Evolutionary conservation across 2,888 invertebrate genomes (phyloP).

Genomic region (Neoscelio sp.): DNA sequence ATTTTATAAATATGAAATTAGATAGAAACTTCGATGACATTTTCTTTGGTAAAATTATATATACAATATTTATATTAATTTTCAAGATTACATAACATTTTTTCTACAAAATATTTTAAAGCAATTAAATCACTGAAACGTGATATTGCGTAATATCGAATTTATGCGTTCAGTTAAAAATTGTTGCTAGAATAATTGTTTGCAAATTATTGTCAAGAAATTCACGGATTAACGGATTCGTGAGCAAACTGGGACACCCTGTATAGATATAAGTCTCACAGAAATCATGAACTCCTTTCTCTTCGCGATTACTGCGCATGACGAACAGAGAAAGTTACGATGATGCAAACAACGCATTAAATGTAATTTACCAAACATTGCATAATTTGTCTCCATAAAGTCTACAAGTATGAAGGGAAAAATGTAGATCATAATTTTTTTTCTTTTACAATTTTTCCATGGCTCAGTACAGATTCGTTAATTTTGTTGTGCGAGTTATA

Average conservation of each 20-base stretch:
- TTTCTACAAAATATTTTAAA: too few relatives aligned
- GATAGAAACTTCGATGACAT: too few relatives aligned
- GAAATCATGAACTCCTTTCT: constrained; percentile 64
- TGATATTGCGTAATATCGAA: too few relatives aligned
- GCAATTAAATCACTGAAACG: too few relatives aligned
- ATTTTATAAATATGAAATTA: too few relatives aligned
- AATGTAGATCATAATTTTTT: constrained; percentile 30
- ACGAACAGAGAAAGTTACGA: constrained; percentile 67
- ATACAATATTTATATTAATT: too few relatives aligned
- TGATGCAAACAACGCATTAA: constrained; percentile 67
- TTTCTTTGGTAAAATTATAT: too few relatives aligned
- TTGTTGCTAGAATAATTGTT: background rate
- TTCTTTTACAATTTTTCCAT: constrained; percentile 35
- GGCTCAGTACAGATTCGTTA: constrained; percentile 9
- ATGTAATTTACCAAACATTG: constrained; percentile 61
- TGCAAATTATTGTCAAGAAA: background rate
- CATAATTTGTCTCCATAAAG: constrained; percentile 57
- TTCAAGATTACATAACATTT: too few relatives aligned
- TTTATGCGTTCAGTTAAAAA: too few relatives aligned
- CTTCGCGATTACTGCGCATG: constrained; percentile 61
- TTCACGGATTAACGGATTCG: constrained; percentile 7
- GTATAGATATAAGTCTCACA: constrained; percentile 13
- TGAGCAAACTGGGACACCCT: constrained; percentile 38
- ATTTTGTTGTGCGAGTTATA: background rate
- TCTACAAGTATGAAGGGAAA: constrained; percentile 40